Percentiles rank a stretch among this genome's conserved stretches.
These are phyloP conservation scores for Porites lutea DNA, from an alignment of 64 coral and sea anemone species.

Conservation along the genomic window DNA sequence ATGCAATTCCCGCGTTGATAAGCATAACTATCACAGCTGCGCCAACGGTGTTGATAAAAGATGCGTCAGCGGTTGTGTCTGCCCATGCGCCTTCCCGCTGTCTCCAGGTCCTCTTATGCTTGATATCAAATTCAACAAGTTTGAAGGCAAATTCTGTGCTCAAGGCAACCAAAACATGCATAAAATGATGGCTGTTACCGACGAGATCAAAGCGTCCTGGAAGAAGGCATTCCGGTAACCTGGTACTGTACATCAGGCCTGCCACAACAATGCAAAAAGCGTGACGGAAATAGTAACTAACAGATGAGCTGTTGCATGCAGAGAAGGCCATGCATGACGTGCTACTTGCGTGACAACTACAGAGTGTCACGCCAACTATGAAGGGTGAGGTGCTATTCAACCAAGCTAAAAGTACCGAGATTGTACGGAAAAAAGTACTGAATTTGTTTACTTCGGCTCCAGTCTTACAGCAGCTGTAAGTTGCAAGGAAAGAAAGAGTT, in stretches of 20 bases:
- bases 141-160: conserved; percentile 46
- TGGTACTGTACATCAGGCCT: conserved; percentile 33
- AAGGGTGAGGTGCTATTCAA: conserved; percentile 35
- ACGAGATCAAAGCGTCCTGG: conserved; percentile 65
- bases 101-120: background rate
- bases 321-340: background rate
- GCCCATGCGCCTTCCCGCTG: background rate
- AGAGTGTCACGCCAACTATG: conserved; percentile 26
- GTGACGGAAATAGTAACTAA: conserved; percentile 26
- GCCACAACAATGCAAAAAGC: conserved; percentile 25
- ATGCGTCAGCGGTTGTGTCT: conserved; percentile 2
- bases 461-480: conserved; percentile 49
- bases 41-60: background rate
- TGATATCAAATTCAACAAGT: conserved; percentile 26
- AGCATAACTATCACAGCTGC: conserved; percentile 16
- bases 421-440: conserved; percentile 34
- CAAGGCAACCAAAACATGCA: conserved; percentile 51
- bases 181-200: conserved; percentile 71
- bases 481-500: conserved; percentile 44
- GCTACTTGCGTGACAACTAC: background rate
- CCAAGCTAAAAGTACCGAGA: conserved; percentile 14
- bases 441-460: conserved; percentile 23
- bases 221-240: conserved; percentile 49
- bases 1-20: conserved; percentile 12
- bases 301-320: conserved; percentile 8